Conservation (phyloP, 1,140 invertebrate genomes). For the Manduca sexta region DNA sequence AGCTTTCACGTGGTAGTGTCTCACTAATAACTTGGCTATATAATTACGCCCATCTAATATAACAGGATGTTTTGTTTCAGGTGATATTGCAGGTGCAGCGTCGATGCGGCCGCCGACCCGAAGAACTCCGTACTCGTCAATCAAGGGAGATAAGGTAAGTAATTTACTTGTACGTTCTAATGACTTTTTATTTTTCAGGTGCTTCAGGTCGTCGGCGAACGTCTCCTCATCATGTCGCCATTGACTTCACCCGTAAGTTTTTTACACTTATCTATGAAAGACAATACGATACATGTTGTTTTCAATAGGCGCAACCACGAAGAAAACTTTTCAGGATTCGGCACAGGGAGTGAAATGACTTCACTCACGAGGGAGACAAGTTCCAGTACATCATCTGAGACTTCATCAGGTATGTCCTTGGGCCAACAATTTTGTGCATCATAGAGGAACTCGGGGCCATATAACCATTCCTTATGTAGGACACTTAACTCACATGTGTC, state of each 20-base stretch:
- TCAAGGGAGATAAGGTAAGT: not conserved
- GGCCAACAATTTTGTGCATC: not conserved
- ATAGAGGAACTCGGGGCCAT: not conserved
- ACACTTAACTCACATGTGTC: no score
- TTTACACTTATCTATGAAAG: no score
- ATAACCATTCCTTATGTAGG: slow-evolving; percentile 2
- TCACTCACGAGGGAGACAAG: no score
- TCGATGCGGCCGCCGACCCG: not conserved
- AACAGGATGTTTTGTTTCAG: not conserved
- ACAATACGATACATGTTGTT: no score
- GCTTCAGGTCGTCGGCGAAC: no score
- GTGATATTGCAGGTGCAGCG: not conserved
- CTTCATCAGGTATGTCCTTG: not conserved
- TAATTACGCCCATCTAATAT: slow-evolving; percentile 11
- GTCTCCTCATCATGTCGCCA: no score
- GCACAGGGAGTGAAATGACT: no score
- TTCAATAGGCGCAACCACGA: no score
- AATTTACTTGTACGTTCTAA: not conserved
- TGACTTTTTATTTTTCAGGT: not conserved
- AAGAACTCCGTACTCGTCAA: not conserved
- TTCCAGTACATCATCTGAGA: no score
- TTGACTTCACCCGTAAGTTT: no score
- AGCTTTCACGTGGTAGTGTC: slow-evolving; percentile 1
- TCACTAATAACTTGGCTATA: slow-evolving; percentile 2
- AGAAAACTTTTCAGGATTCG: no score